Evolutionary conservation across 2,113 vertebrate genomes (phyloP), one percentile per base, ranked within the genome.

Genomic region (Empidonax alnorum): DNA sequence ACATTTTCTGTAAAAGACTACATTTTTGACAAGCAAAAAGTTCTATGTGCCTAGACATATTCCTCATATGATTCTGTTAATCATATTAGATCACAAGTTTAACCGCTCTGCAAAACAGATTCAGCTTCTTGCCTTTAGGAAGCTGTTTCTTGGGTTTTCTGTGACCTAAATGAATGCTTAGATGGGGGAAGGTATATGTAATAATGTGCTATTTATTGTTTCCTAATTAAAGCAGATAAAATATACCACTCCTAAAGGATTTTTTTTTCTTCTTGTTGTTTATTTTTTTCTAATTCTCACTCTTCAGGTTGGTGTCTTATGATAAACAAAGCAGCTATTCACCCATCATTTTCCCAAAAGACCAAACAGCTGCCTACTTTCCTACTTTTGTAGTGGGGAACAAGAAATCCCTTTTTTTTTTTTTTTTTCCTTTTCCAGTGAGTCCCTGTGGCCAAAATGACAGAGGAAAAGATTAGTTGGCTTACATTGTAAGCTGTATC

Each of bases 241-340:
- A 6, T 20, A 9, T 69, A 68, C n/a, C 21, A 49, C 22, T 82
- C 31, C 37, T 16, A 68, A 68, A 79, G 25, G 9, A 35, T 82
- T 78, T 62, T 44, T 85, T 53, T 11, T 7, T 23, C 3, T 55
- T 31, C 7, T 69, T 47, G 1, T 13, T 6, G 77, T 24, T 9
- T 25, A 5, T 25, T 80, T 63, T 41, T n/a, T 35, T 5, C 25
- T 42, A n/a, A 6, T 87, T 78, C 42, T 79, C 4, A 6, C 30
- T 75, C 37, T 76, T 61, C 72, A 75, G 58, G 49, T 52, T 22
- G 33, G 27, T 79, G 41, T 94, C 63, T 89, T 42, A 25, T 72
- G 39, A 75, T 75, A 95, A 94, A 97, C 55, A 87, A 93, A 89
- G 68, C 80, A 87, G 42, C 80, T 91, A 90, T 94, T 94, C 89